These are phyloP conservation scores for Micromesistius poutassou DNA, from an alignment of 2,797 vertebrate species.

Conservation along the genomic window DNA sequence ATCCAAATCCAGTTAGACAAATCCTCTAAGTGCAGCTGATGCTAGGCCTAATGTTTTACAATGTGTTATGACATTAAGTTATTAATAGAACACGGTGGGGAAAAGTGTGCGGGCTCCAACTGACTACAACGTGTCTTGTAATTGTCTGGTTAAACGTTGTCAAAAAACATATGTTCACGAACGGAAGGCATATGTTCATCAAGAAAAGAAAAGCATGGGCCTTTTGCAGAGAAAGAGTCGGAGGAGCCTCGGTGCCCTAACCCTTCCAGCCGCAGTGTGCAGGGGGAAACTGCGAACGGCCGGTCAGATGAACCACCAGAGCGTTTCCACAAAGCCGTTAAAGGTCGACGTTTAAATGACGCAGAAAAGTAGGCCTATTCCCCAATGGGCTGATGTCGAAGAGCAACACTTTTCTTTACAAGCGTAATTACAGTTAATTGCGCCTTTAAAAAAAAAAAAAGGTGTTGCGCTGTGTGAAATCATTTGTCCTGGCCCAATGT, in stretches of 20 bases:
- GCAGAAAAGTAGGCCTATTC: conserved; percentile 60
- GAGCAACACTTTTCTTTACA: conserved; percentile 64
- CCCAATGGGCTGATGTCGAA: conserved; percentile 57
- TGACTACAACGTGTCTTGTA: background rate
- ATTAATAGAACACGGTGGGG: background rate
- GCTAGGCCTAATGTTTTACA: background rate
- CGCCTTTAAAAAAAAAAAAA: conserved; percentile 47
- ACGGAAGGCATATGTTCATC: too few relatives aligned
- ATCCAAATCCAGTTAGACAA: conserved; percentile 9
- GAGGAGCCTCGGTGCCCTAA: too few relatives aligned
- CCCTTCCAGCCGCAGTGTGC: too few relatives aligned
- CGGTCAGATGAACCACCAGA: conserved; percentile 48
- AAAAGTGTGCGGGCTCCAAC: background rate
- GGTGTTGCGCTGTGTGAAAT: conserved; percentile 64
- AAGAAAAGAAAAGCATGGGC: too few relatives aligned
- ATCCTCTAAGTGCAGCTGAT: conserved; percentile 1
- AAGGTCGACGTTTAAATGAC: conserved; percentile 71
- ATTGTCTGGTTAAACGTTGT: background rate
- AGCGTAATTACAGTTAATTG: conserved; percentile 74
- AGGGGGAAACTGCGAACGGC: too few relatives aligned
- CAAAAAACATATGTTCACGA: background rate
- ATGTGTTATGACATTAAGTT: conserved; percentile 1
- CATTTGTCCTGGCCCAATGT: conserved; percentile 56
- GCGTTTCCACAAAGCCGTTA: conserved; percentile 63
- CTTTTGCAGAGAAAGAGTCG: conserved; percentile 28